These are phyloP conservation scores for Myotis myotis DNA, from an alignment of 2,797 vertebrate species.

Conservation along the genomic window DNA sequence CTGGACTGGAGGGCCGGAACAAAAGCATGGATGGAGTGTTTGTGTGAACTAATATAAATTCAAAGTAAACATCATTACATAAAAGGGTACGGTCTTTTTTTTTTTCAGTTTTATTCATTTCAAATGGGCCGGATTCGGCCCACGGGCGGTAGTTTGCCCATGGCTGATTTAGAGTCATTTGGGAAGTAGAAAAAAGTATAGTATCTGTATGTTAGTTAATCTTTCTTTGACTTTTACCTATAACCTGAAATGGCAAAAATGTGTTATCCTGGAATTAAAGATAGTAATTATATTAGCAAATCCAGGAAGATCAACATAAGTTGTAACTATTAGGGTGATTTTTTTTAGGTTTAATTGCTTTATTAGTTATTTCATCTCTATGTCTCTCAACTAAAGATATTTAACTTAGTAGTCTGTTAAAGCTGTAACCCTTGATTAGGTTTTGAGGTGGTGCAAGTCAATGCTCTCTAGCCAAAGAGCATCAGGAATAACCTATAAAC, in stretches of 20 bases:
- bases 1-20: too few relatives aligned
- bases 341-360: slow-evolving; percentile 39
- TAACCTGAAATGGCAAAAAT: slow-evolving; percentile 32
- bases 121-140: too few relatives aligned
- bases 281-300: slow-evolving; percentile 44
- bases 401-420: background rate
- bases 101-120: too few relatives aligned
- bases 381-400: background rate
- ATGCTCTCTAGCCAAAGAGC: background rate
- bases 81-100: too few relatives aligned
- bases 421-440: slow-evolving; percentile 23
- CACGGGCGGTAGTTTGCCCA: too few relatives aligned
- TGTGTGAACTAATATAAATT: too few relatives aligned
- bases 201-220: slow-evolving; percentile 41
- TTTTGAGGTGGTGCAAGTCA: background rate
- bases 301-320: background rate
- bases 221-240: slow-evolving; percentile 56
- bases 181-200: background rate
- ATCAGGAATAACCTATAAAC: background rate
- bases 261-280: slow-evolving; percentile 39
- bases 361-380: background rate
- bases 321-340: slow-evolving; percentile 17
- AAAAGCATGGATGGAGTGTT: too few relatives aligned
- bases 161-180: slow-evolving; percentile 27
- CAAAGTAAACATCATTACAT: too few relatives aligned